Evolutionary conservation across 1,140 invertebrate species (phyloP).

Genomic region (Sminthurinus signatus): DNA sequence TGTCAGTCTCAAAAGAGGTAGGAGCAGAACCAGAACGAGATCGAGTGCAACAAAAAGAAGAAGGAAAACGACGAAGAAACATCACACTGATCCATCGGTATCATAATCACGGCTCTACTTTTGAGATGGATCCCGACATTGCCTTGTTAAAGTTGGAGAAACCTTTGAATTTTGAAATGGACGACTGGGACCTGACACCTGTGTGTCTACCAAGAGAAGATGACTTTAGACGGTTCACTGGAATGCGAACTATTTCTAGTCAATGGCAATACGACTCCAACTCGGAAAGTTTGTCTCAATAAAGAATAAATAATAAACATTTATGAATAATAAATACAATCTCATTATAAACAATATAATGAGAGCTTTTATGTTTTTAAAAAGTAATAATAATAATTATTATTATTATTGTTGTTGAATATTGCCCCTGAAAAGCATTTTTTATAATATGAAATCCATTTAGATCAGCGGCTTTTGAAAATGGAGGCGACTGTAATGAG

Average conservation of each 20-base stretch:
- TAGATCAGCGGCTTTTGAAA: not conserved
- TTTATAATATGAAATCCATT: not conserved
- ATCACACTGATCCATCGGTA: not conserved
- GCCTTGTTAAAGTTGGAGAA: conserved; percentile 1
- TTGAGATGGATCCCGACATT: conserved; percentile 1
- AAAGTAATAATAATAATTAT: not conserved
- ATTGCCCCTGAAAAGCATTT: not conserved
- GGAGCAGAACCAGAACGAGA: too few relatives aligned
- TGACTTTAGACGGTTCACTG: not conserved
- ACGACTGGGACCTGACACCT: not conserved
- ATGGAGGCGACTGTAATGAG: not conserved
- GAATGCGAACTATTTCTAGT: not conserved
- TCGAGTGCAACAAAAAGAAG: too few relatives aligned
- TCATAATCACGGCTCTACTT: not conserved
- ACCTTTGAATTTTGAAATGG: not conserved
- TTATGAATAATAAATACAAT: not conserved
- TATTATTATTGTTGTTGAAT: not conserved
- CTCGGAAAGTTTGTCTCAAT: not conserved
- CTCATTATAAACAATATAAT: not conserved
- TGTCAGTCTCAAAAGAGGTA: too few relatives aligned
- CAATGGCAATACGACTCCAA: not conserved
- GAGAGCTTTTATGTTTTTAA: not conserved
- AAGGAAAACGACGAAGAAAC: not conserved
- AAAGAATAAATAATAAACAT: not conserved
- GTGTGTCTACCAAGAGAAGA: conserved; percentile 5